Conservation (phyloP, 2,113 vertebrate species). For the Verasper variegatus region DNA sequence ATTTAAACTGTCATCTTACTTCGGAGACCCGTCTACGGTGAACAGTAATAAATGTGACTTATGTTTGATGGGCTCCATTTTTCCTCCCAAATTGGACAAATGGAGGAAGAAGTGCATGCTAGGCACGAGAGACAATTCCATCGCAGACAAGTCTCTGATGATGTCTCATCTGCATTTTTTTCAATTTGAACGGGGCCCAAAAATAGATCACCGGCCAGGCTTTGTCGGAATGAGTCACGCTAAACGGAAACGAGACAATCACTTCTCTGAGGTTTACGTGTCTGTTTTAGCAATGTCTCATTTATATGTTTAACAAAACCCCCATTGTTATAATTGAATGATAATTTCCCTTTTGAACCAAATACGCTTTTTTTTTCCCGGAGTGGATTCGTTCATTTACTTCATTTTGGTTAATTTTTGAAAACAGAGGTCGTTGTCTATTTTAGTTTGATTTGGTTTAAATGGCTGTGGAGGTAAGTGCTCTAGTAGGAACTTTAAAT, state of each 20-base stretch:
- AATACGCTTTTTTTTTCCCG: background rate
- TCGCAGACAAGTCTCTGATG: constrained; percentile 67
- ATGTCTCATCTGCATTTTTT: constrained; percentile 75
- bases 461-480: background rate
- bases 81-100: constrained; percentile 66
- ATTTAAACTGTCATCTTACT: constrained; percentile 50
- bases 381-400: constrained; percentile 4
- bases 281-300: constrained; percentile 41
- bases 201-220: constrained; percentile 61
- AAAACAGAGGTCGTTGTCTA: background rate
- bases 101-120: constrained; percentile 57
- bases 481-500: background rate
- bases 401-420: background rate
- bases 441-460: too few species aligned
- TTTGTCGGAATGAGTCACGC: constrained; percentile 48
- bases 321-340: background rate
- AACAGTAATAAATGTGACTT: constrained; percentile 59
- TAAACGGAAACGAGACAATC: constrained; percentile 40
- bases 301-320: constrained; percentile 16
- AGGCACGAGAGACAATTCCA: constrained; percentile 62
- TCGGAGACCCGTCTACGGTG: constrained; percentile 15
- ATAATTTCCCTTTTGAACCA: constrained; percentile 27
- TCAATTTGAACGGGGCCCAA: constrained; percentile 67
- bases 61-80: constrained; percentile 58
- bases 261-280: constrained; percentile 26